Percentiles rank a stretch among this genome's conserved stretches.
phyloP scores from a whole-genome alignment of 2,888 invertebrate genomes.

The Meiosimyza decipiens region DNA sequence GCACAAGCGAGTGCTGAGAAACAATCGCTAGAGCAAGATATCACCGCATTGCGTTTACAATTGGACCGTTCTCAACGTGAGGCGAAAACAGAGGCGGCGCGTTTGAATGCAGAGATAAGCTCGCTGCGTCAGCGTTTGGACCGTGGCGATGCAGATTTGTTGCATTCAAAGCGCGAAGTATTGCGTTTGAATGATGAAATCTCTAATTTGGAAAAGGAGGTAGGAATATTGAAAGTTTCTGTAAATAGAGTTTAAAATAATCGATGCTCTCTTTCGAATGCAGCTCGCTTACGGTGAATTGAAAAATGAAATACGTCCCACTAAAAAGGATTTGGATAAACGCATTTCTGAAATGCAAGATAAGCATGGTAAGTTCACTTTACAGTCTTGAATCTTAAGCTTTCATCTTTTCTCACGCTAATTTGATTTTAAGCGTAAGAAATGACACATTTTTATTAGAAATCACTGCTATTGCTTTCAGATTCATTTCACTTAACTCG shows the following conservation, averaged over 20 bases:
- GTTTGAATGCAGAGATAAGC: conserved; percentile 79
- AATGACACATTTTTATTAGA: no score
- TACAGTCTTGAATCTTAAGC: no score
- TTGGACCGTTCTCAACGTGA: conserved; percentile 81
- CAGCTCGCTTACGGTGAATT: conserved; percentile 73
- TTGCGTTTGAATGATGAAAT: conserved; percentile 82
- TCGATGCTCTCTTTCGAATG: conserved; percentile 31
- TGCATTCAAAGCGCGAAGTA: conserved; percentile 84
- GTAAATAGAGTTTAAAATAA: background rate
- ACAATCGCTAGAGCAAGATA: conserved; percentile 82
- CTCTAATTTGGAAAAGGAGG: conserved; percentile 84
- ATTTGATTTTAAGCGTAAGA: no score
- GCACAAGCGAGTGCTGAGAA: conserved; percentile 82
- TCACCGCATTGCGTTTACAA: conserved; percentile 76
- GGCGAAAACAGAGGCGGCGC: conserved; percentile 78
- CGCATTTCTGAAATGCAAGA: conserved; percentile 83
- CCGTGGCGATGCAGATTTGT: conserved; percentile 82
- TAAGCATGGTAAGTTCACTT: conserved; percentile 78
- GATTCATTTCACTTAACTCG: no score
- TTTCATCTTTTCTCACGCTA: no score
- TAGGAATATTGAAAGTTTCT: conserved; percentile 55
- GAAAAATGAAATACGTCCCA: conserved; percentile 71
- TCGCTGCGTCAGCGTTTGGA: conserved; percentile 79
- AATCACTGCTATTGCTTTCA: no score
- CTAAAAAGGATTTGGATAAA: conserved; percentile 78